Percentiles rank a stretch among this genome's conserved stretches.
These are phyloP conservation scores for Paramormyrops kingsleyae DNA, from an alignment of 2,113 vertebrate species.

Conservation along the genomic window DNA sequence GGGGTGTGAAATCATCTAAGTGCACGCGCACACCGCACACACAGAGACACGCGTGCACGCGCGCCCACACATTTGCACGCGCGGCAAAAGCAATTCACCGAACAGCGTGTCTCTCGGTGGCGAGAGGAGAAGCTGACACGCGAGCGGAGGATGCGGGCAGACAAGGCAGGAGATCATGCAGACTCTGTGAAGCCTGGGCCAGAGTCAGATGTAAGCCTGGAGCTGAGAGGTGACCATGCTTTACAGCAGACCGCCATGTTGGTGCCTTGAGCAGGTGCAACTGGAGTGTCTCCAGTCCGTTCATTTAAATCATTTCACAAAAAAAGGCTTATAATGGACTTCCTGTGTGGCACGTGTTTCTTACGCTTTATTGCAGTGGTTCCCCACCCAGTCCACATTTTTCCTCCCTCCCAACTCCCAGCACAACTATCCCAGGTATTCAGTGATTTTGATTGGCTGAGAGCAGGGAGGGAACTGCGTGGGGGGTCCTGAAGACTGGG, in stretches of 20 bases:
- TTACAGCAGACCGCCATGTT: not conserved
- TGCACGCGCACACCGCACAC: not conserved
- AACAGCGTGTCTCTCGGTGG: not conserved
- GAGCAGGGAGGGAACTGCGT: not conserved
- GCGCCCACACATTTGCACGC: not conserved
- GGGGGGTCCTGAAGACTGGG: not conserved
- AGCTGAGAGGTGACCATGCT: not conserved
- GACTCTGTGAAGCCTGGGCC: not conserved
- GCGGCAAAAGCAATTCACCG: not conserved
- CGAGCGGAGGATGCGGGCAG: not conserved
- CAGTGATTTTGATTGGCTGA: not conserved
- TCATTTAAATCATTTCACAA: not conserved
- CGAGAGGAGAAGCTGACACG: not conserved
- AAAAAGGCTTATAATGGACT: not conserved
- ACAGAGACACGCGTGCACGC: not conserved
- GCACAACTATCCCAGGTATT: not conserved
- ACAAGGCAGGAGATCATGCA: not conserved
- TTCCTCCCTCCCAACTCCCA: not conserved
- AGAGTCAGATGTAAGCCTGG: not conserved
- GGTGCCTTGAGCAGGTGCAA: not conserved
- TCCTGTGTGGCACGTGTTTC: not conserved
- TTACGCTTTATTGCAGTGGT: not conserved
- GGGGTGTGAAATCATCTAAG: not conserved
- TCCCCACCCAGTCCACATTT: not conserved
- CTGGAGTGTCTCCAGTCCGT: not conserved